phyloP scores from a whole-genome alignment of 2,797 vertebrate genomes.

The Rhynchotus rufescens region DNA sequence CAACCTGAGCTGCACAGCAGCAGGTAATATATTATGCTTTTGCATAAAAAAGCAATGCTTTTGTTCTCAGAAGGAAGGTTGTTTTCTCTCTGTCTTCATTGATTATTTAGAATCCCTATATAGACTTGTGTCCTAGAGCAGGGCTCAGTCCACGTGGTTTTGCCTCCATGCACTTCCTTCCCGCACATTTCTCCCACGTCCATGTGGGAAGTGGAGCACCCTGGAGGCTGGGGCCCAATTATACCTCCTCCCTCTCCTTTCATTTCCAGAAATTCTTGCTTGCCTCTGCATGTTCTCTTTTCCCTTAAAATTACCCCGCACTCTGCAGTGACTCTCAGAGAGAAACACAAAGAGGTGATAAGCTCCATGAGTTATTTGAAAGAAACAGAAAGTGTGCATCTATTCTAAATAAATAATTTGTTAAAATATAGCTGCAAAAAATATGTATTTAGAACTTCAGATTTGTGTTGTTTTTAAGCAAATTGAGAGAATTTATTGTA shows the following conservation, averaged over 20 bases:
- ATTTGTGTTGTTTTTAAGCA: background rate
- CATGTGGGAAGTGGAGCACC: background rate
- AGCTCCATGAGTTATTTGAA: background rate
- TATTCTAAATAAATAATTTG: background rate
- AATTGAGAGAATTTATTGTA: background rate
- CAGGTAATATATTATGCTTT: background rate
- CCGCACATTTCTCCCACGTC: background rate
- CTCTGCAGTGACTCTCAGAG: background rate
- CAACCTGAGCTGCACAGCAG: background rate
- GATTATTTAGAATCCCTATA: background rate
- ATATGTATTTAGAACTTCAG: background rate
- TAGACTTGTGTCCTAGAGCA: background rate
- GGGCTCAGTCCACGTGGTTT: background rate
- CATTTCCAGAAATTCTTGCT: background rate
- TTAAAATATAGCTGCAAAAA: background rate
- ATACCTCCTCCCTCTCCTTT: background rate
- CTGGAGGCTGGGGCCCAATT: background rate
- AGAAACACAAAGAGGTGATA: background rate
- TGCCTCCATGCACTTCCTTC: background rate
- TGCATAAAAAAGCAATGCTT: background rate
- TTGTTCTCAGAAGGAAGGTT: background rate
- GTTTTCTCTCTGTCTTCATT: fast-evolving
- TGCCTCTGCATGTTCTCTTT: background rate
- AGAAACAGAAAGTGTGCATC: background rate
- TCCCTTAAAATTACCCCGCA: background rate